A percentile compares a stretch with the other conserved stretches of the same genome.
phyloP scores from a whole-genome alignment of 1,140 invertebrate genomes.

The Thaumetopoea pityocampa region DNA sequence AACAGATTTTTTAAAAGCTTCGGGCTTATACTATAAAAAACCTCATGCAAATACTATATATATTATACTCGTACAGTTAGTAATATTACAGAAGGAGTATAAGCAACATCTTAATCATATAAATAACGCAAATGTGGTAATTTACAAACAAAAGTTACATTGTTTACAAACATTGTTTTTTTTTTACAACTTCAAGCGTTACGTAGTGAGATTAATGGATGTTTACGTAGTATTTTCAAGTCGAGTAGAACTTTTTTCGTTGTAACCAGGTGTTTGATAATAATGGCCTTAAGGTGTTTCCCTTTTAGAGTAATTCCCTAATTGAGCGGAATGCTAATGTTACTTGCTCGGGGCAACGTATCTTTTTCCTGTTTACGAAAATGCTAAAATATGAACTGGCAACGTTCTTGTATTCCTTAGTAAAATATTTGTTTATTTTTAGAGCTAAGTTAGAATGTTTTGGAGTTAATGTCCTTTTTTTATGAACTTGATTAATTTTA shows the following conservation, averaged over 20 bases:
- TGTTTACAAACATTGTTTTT: conserved; percentile 22
- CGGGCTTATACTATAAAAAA: too few species aligned
- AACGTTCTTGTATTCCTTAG: too few species aligned
- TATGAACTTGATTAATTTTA: too few species aligned
- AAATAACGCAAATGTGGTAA: conserved; percentile 5
- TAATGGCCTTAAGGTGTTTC: conserved; percentile 28
- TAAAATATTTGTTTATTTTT: too few species aligned
- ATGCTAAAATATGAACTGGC: too few species aligned
- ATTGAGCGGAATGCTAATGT: conserved; percentile 39
- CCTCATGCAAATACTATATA: not conserved
- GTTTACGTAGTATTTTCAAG: conserved; percentile 23
- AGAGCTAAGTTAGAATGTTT: too few species aligned
- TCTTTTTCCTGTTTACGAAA: not conserved
- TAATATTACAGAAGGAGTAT: too few species aligned
- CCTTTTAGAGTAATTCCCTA: conserved; percentile 25
- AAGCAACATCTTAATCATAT: conserved; percentile 2
- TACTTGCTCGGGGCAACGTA: conserved; percentile 27
- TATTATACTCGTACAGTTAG: not conserved
- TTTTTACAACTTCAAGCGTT: conserved; percentile 18
- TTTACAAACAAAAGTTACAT: conserved; percentile 13
- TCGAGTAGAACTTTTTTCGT: conserved; percentile 13
- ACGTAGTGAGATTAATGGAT: conserved; percentile 11
- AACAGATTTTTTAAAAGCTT: too few species aligned
- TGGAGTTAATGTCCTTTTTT: too few species aligned
- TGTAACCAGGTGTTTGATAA: conserved; percentile 40